Conservation (phyloP, 2,113 vertebrate genomes). For the Leptosomus discolor region DNA sequence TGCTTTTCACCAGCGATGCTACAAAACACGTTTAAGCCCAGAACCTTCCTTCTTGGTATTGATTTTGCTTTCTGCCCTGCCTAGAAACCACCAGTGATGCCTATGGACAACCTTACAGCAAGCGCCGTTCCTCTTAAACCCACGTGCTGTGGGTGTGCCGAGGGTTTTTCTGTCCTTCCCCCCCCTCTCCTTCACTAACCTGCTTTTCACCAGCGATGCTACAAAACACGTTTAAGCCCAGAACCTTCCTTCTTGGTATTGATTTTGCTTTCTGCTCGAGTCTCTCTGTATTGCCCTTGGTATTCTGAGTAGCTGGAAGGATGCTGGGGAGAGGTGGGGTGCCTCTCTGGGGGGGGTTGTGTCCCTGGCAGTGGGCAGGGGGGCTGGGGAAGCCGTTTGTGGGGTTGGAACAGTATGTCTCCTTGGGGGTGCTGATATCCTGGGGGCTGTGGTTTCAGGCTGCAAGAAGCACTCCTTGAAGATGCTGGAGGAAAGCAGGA, state of each 20-base stretch:
- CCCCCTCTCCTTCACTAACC: not conserved
- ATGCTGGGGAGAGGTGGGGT: not conserved
- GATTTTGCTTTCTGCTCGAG: conserved; percentile 22
- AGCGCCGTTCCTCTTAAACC: not conserved
- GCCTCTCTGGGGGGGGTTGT: not conserved
- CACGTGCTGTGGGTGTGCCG: fast-evolving
- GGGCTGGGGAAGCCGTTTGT: fast-evolving
- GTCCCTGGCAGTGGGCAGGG: fast-evolving
- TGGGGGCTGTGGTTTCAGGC: fast-evolving
- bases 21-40: not conserved
- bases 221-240: not conserved
- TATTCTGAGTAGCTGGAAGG: not conserved
- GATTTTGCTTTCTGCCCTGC: too few relatives aligned
- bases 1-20: not conserved
- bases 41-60: too few relatives aligned
- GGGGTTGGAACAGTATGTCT: not conserved
- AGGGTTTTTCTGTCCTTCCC: not conserved
- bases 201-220: not conserved
- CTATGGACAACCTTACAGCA: not conserved
- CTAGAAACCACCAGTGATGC: not conserved
- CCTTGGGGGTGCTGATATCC: not conserved
- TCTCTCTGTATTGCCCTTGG: not conserved
- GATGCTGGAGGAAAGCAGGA: not conserved
- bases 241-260: not conserved
- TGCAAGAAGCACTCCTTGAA: not conserved